Conservation (phyloP, 2,888 invertebrate species). For the Acronicta psi region DNA sequence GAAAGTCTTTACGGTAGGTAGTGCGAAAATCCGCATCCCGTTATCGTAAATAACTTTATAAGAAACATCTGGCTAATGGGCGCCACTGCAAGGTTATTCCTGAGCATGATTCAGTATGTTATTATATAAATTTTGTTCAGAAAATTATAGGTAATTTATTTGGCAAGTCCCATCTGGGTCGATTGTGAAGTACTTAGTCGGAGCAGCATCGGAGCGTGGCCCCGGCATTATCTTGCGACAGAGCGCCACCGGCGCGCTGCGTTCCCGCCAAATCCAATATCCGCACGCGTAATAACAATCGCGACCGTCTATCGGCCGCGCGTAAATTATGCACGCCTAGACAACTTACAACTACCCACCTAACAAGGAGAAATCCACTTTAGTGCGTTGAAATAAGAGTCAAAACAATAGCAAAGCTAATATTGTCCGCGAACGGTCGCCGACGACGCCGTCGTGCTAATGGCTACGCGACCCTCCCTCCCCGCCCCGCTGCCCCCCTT, state of each 20-base stretch:
- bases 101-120: slow-evolving; percentile 43
- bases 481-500: slow-evolving; percentile 57
- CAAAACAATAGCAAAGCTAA: slow-evolving; percentile 38
- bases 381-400: slow-evolving; percentile 51
- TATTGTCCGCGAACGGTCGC: slow-evolving; percentile 73
- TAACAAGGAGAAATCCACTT: slow-evolving; percentile 54
- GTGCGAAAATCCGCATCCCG: slow-evolving; percentile 13
- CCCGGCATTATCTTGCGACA: slow-evolving; percentile 75
- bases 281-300: slow-evolving; percentile 87
- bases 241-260: slow-evolving; percentile 65
- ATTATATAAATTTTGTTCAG: slow-evolving; percentile 38
- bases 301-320: slow-evolving; percentile 86
- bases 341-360: slow-evolving; percentile 48
- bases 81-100: slow-evolving; percentile 32
- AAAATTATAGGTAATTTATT: slow-evolving; percentile 55
- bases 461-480: slow-evolving; percentile 77
- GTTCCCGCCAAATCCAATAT: slow-evolving; percentile 85
- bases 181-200: slow-evolving; percentile 50
- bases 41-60: slow-evolving; percentile 21
- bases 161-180: slow-evolving; percentile 55
- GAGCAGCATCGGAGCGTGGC: slow-evolving; percentile 48
- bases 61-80: slow-evolving; percentile 43
- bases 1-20: slow-evolving; percentile 7
- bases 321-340: slow-evolving; percentile 86
- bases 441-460: slow-evolving; percentile 82